Percentiles rank a stretch among this genome's conserved stretches.
These are phyloP conservation scores for Melitaea cinxia DNA, from an alignment of 1,140 invertebrate genomes.

Conservation along the genomic window DNA sequence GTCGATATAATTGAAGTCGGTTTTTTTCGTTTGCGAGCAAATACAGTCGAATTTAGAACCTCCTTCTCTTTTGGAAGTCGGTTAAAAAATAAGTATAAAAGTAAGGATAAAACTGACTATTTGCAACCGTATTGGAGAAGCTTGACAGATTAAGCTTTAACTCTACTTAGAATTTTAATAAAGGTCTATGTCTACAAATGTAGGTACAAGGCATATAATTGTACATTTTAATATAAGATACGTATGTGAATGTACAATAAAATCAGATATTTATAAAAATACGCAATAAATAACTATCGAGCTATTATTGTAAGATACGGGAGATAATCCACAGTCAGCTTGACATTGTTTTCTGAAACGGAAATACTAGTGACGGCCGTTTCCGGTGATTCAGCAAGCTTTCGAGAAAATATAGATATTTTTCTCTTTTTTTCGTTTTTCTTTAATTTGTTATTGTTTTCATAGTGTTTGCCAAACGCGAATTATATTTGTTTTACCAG, in stretches of 20 bases:
- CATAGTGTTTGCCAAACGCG: constrained; percentile 20
- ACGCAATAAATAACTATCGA: background rate
- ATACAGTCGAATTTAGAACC: too few species aligned
- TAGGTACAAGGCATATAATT: too few species aligned
- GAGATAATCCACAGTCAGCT: constrained; percentile 54
- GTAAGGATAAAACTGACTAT: too few species aligned
- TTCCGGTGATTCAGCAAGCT: constrained; percentile 65
- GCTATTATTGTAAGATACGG: constrained; percentile 7
- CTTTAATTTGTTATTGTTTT: constrained; percentile 41
- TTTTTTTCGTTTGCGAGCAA: too few species aligned
- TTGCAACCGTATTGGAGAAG: too few species aligned
- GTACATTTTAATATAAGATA: too few species aligned
- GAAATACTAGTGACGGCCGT: constrained; percentile 58
- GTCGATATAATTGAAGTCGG: too few species aligned
- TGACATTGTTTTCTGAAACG: constrained; percentile 68
- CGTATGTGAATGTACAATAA: background rate
- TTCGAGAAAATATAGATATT: constrained; percentile 53
- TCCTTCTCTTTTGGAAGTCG: too few species aligned
- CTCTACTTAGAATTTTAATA: too few species aligned
- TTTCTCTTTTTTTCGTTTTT: constrained; percentile 52
- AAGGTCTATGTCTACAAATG: too few species aligned
- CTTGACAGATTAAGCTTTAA: too few species aligned
- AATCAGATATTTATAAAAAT: background rate
- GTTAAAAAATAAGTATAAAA: too few species aligned
- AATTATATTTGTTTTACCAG: background rate